Evolutionary conservation across 2,113 vertebrate genomes (phyloP).

Genomic region (Centropus bengalensis): DNA sequence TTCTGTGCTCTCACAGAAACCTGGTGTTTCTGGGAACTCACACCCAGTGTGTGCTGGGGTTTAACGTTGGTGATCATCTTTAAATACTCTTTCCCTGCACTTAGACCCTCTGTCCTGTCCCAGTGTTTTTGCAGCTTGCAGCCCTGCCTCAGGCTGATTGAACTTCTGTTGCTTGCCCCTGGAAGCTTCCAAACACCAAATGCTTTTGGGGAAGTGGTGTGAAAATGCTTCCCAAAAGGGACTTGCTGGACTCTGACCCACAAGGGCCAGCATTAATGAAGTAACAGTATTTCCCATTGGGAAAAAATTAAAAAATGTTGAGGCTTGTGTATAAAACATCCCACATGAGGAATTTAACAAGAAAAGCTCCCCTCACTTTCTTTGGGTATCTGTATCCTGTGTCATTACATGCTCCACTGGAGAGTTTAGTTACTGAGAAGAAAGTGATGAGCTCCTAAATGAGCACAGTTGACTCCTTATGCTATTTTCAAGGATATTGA

Average conservation of each 20-base stretch:
- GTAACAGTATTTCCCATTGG: neutral
- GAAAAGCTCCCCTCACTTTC: neutral
- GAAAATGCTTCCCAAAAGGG: neutral
- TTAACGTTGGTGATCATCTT: neutral
- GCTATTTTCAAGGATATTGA: neutral
- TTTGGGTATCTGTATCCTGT: neutral
- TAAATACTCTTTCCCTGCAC: neutral
- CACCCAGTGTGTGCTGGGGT: neutral
- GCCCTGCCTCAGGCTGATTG: neutral
- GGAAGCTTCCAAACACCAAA: neutral
- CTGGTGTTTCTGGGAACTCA: neutral
- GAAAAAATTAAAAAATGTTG: accelerated
- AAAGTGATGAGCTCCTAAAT: neutral
- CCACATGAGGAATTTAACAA: neutral
- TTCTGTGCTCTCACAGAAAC: neutral
- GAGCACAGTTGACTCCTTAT: neutral
- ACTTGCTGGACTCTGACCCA: neutral
- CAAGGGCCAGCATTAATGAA: neutral
- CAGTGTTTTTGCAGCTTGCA: neutral
- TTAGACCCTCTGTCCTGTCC: neutral
- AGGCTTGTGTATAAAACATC: neutral
- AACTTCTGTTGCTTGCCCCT: neutral
- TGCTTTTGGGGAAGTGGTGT: neutral
- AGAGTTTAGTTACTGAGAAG: neutral
- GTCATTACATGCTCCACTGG: neutral